Evolutionary conservation across 2,888 invertebrate genomes (phyloP), one percentile per base, ranked within the genome.

Genomic region (Ichneumoninae sp.): DNA sequence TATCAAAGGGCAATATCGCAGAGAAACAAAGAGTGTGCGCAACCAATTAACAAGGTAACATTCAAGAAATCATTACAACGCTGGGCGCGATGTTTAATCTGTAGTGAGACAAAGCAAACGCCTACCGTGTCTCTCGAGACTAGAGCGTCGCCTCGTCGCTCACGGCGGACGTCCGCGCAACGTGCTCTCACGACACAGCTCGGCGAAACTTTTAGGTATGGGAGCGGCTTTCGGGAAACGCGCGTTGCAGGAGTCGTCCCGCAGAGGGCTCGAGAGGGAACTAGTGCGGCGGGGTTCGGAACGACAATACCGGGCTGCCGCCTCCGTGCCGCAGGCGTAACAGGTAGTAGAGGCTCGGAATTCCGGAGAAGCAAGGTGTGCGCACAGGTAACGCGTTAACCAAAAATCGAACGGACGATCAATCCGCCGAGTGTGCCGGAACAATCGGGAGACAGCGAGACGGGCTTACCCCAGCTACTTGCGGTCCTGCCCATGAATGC

Each of bases 401-500:
- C 1, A 4, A 47, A 16, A 16, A 47, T 47, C 44, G 44, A 47
- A 47, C 44, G 4, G 44, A 47, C 13, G 3, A 47, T 47, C 4
- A 4, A 47, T 16, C 16, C 13, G 44, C 44, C 44, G 44, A 47
- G 44, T 47, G 16, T 47, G 44, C 16, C 44, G 44, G 4, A 47
- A 16, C 16, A 1, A 47, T 47, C 44, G 44, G 0, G 40, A 80
- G 19, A 40, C 50, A 54, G 60, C 19, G 52, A 71, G 40, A 26
- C 52, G 60, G 16, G 88, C 95, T 95, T 94, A 96, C 96, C 95
- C 96, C 96, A 96, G 91, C 95, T 95, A 87, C 94, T 92, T 68
- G 94, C 95, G 68, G 95, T 95, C 88, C 96, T 94, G 78, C 96
- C 96, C 88, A 96, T 94, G 88, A 96, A 94, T 85, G 95, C 95